Evolutionary conservation across 2,888 invertebrate genomes (phyloP).

Genomic region (Drosophila multiciliata): DNA sequence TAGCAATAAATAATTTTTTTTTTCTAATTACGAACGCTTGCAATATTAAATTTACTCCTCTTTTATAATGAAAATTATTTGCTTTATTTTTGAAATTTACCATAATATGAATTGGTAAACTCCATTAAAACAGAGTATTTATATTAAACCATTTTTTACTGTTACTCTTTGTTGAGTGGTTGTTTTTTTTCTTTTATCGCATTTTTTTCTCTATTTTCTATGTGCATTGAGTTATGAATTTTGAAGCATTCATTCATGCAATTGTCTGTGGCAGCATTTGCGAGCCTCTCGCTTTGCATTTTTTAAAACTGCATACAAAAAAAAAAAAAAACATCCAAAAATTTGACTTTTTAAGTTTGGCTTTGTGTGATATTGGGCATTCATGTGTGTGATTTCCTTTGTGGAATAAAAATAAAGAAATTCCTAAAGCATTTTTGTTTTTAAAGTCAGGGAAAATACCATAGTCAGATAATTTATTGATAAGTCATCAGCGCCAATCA

Average conservation of each 20-base stretch:
- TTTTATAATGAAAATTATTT: not conserved
- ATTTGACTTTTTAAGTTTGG: constrained; percentile 13
- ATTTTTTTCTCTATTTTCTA: constrained; percentile 51
- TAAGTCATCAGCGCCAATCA: constrained; percentile 49
- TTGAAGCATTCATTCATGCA: constrained; percentile 68
- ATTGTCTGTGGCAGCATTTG: constrained; percentile 50
- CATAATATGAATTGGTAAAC: not conserved
- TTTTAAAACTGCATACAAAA: constrained; percentile 18
- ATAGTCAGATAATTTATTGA: constrained; percentile 51
- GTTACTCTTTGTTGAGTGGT: constrained; percentile 29
- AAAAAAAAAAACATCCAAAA: not conserved
- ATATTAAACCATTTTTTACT: constrained; percentile 46
- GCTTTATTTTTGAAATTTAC: not conserved
- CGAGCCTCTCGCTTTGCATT: constrained; percentile 39
- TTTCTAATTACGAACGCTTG: not conserved
- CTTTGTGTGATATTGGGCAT: constrained; percentile 16
- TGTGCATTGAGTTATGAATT: constrained; percentile 75
- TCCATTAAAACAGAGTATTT: constrained; percentile 12
- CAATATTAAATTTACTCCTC: not conserved
- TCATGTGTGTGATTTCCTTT: constrained; percentile 59
- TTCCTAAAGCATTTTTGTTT: constrained; percentile 38
- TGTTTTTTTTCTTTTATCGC: constrained; percentile 32
- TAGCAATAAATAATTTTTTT: not conserved
- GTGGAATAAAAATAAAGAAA: constrained; percentile 23
- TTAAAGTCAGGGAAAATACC: constrained; percentile 10